Evolutionary conservation across 2,797 vertebrate species (phyloP), one percentile per base, ranked within the genome.

Genomic region (Tokudaia tokunoshimensis): DNA sequence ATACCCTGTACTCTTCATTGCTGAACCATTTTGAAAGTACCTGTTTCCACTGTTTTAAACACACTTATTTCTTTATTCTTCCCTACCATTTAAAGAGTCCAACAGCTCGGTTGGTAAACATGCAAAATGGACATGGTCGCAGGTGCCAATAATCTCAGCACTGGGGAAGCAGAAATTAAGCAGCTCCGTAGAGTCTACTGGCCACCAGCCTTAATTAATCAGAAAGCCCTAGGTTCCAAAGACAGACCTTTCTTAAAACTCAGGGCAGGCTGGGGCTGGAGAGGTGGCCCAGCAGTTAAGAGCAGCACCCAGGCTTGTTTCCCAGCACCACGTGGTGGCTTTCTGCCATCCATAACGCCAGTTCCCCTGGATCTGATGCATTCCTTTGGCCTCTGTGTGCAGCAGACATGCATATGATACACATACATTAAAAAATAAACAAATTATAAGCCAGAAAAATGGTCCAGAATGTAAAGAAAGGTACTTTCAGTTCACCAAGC

Each of bases 21-120:
- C 41, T 84, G 11, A 84, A 31, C 29, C 37, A 44, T 63, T 63
- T 31, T 26, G 3, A 26, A 63, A 6, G 24, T 31, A n/a, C 50
- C 82, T 74, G 29, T 22, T 7, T 22, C 67, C 47, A 94, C n/a
- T 57, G 13, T 91, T 93, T 75, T 87, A 86, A 94, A 89, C 31
- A 88, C 15, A 65, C 81, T 52, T 52, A 52, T 52, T 52, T 52
- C 52, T 72, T 50, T 61, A 67, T 22, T 61, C 37, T 72, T 72
- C 78, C 50, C 57, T 91, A 24, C 92, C 55, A 55, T 89, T 94
- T 89, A 92, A 94, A 89, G 13, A 72, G 20, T 41, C 65, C 80
- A 70, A 78, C 34, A 55, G 13, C 65, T 87, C 34, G 17, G 24
- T 6, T 52, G 13, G 31, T 72, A 72, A n/a, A 26, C 7, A 5